These are phyloP conservation scores for Epinephelus moara DNA, from an alignment of 2,113 vertebrate species.

Conservation along the genomic window DNA sequence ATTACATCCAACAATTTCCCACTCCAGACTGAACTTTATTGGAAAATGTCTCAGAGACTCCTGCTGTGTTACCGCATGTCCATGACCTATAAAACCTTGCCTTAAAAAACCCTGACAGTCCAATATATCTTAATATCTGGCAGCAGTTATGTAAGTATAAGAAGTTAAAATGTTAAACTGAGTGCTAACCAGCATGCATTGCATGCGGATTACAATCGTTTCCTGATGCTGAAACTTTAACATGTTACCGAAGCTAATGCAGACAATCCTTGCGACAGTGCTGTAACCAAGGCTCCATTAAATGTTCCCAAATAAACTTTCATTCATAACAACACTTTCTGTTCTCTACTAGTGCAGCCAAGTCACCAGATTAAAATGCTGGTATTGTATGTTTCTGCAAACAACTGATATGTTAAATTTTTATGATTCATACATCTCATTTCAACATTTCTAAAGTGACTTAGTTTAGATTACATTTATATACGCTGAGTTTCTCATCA, in stretches of 20 bases:
- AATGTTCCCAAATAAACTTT: not conserved
- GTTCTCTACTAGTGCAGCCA: not conserved
- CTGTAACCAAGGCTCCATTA: not conserved
- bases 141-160: not conserved
- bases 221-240: not conserved
- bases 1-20: slow-evolving; percentile 21
- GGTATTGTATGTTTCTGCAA: too few species aligned
- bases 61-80: slow-evolving; percentile 34
- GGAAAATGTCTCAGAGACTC: slow-evolving; percentile 35
- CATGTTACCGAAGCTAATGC: not conserved
- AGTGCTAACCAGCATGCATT: not conserved
- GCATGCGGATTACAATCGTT: not conserved
- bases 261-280: not conserved
- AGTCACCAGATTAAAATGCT: too few species aligned
- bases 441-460: too few species aligned
- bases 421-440: too few species aligned
- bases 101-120: not conserved
- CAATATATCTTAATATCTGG: not conserved
- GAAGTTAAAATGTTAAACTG: not conserved
- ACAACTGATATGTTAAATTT: too few species aligned
- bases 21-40: slow-evolving; percentile 22
- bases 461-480: too few species aligned
- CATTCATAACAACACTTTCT: not conserved
- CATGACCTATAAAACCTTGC: slow-evolving; percentile 14
- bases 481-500: too few species aligned